phyloP scores from a whole-genome alignment of 2,113 vertebrate species.

The Oryzias celebensis region DNA sequence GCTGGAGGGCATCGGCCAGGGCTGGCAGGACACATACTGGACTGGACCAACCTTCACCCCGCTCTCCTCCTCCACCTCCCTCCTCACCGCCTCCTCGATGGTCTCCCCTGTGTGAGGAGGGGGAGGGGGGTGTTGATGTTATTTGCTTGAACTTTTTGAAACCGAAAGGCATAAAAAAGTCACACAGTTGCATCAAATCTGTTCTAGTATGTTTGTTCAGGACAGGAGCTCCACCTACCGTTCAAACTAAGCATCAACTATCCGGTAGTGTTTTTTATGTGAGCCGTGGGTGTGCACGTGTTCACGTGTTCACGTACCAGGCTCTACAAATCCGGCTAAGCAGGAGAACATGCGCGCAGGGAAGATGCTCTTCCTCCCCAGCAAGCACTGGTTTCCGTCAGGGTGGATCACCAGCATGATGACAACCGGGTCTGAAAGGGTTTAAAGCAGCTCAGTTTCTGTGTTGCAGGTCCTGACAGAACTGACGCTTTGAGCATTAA shows the following conservation, averaged over 20 bases:
- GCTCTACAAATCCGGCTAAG: constrained; percentile 94
- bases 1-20: constrained; percentile 95
- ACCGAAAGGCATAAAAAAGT: too few species aligned
- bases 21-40: constrained; percentile 88
- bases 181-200: too few species aligned
- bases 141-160: neutral
- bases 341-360: constrained; percentile 90
- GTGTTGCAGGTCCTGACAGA: too few species aligned
- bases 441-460: neutral
- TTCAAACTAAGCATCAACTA: too few species aligned
- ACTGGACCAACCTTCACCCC: constrained; percentile 88
- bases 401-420: constrained; percentile 97
- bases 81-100: constrained; percentile 89
- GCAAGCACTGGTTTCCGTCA: constrained; percentile 89
- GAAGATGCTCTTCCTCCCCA: constrained; percentile 91
- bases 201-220: too few species aligned
- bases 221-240: too few species aligned
- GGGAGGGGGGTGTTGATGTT: neutral
- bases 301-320: constrained; percentile 71
- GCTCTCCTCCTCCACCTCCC: constrained; percentile 92
- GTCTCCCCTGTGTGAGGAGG: constrained; percentile 79
- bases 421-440: constrained; percentile 88
- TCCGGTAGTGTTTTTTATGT: too few species aligned
- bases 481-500: too few species aligned
- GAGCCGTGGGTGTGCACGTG: too few species aligned